Base-by-base conservation (phyloP, 2,797 vertebrate genomes). In the Siniperca undulata region DNA sequence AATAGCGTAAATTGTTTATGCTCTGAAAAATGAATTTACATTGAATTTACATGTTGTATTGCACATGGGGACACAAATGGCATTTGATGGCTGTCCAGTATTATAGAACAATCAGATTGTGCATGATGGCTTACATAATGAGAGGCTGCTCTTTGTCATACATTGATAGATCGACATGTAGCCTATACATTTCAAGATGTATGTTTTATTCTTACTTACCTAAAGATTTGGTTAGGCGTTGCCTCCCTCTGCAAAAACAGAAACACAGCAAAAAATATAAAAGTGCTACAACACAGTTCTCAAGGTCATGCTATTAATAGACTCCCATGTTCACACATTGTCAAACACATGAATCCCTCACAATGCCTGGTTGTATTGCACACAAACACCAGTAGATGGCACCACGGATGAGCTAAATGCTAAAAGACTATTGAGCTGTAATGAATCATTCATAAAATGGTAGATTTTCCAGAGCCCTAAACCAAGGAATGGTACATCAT, bases 191-290 rank as follows among this genome's bases (percentile, higher is more conserved):
- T 17, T 69, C 1, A 79, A 42, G 2, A 55, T 40, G 10, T 17
- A 12, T 70, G 20, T 68, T 75, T 70, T 67, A 58, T 71, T 55
- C 17, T 48, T 30, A 88, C 93, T 89, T 65, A 93, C 93, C 86
- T 78, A 70, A 58, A 72, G n/a, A 77, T 70, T 85, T 70, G 60
- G 42, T 93, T 94, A 95, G 82, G 95, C 94, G 48, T 94, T 94
- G 11, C 94, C 95, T 83, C 88, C 94, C 77, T 94, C 94, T 95
- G 80, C 68, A 78, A 86, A 87, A 76, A 82, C 14, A 79, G 10
- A 90, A 77, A 62, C 34, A 60, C 1, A 74, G 13, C 88, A 30
- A 85, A 72, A 85, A 70, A 78, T 52, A 44, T 50, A 27, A 69
- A 86, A 80, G 70, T 22, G 53, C 67, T 19, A 58, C 38, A 56